Conservation (phyloP, 2,888 invertebrate species). For the Athalia cordata region DNA sequence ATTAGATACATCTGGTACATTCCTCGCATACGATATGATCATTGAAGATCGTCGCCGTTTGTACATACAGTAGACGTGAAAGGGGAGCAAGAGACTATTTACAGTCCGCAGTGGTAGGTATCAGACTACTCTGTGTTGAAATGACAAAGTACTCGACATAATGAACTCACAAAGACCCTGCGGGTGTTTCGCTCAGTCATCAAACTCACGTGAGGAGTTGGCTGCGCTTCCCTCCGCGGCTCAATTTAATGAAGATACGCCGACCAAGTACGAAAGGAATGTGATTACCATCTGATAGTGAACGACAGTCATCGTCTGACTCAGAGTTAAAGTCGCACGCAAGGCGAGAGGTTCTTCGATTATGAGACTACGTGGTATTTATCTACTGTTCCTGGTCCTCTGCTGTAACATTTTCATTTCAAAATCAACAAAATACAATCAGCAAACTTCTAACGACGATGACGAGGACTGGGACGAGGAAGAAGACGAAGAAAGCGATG, state of each 20-base stretch:
- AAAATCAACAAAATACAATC: conserved; percentile 66
- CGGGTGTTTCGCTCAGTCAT: conserved; percentile 31
- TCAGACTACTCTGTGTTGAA: conserved; percentile 16
- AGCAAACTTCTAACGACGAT: conserved; percentile 70
- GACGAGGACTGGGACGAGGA: conserved; percentile 76
- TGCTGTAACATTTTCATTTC: conserved; percentile 60
- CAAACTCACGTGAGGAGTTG: conserved; percentile 32
- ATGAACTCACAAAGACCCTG: conserved; percentile 43
- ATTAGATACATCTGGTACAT: conserved; percentile 14
- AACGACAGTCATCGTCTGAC: neutral
- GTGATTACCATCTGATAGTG: conserved; percentile 20
- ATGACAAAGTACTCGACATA: conserved; percentile 42
- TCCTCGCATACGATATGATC: conserved; percentile 30
- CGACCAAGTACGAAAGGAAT: neutral
- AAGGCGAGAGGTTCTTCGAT: conserved; percentile 56
- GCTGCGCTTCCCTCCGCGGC: neutral
- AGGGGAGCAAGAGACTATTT: conserved; percentile 40
- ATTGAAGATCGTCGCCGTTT: conserved; percentile 22
- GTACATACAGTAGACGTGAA: neutral
- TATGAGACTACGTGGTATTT: conserved; percentile 46
- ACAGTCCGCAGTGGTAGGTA: neutral
- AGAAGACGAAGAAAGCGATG: conserved; percentile 74
- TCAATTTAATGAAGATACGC: neutral
- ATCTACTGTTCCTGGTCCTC: conserved; percentile 59
- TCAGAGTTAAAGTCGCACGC: conserved; percentile 55